Evolutionary conservation across 2,888 invertebrate species (phyloP).

Genomic region (Eustalomyia histrio): DNA sequence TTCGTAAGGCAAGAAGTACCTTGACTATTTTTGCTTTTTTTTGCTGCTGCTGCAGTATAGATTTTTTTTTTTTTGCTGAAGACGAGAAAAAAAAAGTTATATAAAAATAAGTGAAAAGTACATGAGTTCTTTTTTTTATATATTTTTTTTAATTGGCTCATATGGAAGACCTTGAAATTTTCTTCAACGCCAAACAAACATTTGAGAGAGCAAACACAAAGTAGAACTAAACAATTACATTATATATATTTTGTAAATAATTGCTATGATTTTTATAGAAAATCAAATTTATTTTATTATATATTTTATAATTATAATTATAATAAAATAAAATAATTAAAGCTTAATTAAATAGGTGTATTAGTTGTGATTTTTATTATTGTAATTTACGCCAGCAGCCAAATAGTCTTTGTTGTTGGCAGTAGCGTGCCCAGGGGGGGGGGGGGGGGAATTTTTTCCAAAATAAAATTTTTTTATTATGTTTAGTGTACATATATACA

Average conservation of each 20-base stretch:
- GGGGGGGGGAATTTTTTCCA: too few species aligned
- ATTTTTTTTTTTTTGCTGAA: constrained; percentile 40
- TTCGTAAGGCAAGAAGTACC: constrained; percentile 40
- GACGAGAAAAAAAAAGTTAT: constrained; percentile 33
- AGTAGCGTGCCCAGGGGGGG: too few species aligned
- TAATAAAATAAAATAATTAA: too few species aligned
- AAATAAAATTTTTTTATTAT: too few species aligned
- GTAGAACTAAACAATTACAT: neutral
- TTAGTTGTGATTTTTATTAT: too few species aligned
- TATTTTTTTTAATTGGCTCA: neutral
- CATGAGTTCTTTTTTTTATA: constrained; percentile 2
- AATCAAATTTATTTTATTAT: too few species aligned
- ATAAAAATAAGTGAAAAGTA: constrained; percentile 43
- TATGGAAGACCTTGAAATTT: constrained; percentile 62
- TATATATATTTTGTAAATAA: neutral
- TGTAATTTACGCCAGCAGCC: too few species aligned
- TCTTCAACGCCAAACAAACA: constrained; percentile 44
- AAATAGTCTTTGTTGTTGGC: too few species aligned
- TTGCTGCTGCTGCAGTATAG: constrained; percentile 1
- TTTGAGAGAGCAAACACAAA: neutral
- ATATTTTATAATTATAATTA: too few species aligned
- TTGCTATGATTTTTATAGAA: neutral
- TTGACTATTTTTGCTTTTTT: constrained; percentile 29
- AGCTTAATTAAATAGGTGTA: too few species aligned
- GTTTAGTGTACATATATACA: too few species aligned